Conservation (phyloP, 2,113 vertebrate species). For the Corythaixoides concolor region DNA sequence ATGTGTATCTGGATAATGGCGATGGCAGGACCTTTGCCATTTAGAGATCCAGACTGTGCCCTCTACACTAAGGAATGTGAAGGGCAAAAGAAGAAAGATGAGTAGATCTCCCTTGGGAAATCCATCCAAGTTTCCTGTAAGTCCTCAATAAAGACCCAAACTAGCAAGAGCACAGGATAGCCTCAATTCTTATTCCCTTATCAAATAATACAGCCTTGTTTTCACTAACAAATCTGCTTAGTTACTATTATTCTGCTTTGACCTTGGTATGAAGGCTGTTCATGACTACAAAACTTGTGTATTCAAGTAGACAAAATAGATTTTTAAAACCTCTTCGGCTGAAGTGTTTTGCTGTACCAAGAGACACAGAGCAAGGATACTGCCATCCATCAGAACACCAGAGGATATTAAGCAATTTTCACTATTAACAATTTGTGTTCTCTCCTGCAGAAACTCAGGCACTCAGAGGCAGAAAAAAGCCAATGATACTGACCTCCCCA, state of each 20-base stretch:
- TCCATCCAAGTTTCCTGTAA: neutral
- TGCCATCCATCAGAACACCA: constrained; percentile 3
- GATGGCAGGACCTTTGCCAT: neutral
- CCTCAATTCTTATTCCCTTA: neutral
- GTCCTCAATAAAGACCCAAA: neutral
- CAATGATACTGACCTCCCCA: neutral
- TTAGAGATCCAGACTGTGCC: neutral
- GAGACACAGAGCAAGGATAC: neutral
- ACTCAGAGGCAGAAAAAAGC: neutral
- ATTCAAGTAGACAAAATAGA: constrained; percentile 28
- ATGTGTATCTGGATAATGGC: no score
- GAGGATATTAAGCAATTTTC: neutral
- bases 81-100: neutral
- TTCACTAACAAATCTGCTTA: neutral
- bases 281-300: neutral
- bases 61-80: neutral
- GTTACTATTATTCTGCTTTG: neutral
- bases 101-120: neutral
- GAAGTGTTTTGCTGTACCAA: constrained; percentile 39
- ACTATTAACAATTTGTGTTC: neutral
- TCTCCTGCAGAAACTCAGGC: neutral
- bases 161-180: neutral
- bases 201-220: neutral
- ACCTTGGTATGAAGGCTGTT: neutral
- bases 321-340: constrained; percentile 30